These are phyloP conservation scores for Nesoenas mayeri DNA, from an alignment of 2,113 vertebrate species.

Conservation along the genomic window DNA sequence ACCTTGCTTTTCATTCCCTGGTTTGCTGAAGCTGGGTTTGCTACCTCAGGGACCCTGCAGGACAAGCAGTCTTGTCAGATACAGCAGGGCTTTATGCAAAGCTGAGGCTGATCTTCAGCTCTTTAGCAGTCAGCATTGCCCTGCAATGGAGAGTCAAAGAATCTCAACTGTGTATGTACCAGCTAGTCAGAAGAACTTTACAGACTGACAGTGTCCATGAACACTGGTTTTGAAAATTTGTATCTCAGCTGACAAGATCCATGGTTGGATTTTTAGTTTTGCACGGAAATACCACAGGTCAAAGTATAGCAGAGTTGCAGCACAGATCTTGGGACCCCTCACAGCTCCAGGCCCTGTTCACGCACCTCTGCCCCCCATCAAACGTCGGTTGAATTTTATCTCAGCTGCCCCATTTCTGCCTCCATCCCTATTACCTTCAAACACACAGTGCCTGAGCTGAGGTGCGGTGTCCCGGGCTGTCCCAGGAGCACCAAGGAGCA, in stretches of 20 bases:
- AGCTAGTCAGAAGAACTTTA: neutral
- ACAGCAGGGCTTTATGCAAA: neutral
- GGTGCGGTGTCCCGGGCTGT: no score
- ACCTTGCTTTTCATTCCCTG: fast-evolving
- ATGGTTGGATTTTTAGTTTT: neutral
- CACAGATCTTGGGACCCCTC: neutral
- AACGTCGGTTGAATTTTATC: neutral
- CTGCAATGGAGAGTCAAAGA: neutral
- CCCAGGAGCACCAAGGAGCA: fast-evolving
- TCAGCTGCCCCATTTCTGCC: neutral
- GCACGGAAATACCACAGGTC: neutral
- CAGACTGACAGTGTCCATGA: neutral
- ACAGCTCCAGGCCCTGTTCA: neutral
- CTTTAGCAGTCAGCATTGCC: no score
- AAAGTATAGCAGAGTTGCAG: neutral
- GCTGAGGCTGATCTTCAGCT: neutral
- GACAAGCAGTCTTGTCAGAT: neutral
- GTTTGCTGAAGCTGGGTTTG: neutral
- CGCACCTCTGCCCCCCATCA: fast-evolving
- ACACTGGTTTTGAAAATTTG: neutral
- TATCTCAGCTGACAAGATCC: neutral
- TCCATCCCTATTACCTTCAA: neutral
- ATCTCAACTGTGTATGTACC: neutral
- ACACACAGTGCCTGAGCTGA: fast-evolving
- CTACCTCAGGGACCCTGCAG: neutral